A percentile compares a stretch with the other conserved stretches of the same genome.
phyloP scores from a whole-genome alignment of 2,113 vertebrate genomes.

The Ictidomys tridecemlineatus region DNA sequence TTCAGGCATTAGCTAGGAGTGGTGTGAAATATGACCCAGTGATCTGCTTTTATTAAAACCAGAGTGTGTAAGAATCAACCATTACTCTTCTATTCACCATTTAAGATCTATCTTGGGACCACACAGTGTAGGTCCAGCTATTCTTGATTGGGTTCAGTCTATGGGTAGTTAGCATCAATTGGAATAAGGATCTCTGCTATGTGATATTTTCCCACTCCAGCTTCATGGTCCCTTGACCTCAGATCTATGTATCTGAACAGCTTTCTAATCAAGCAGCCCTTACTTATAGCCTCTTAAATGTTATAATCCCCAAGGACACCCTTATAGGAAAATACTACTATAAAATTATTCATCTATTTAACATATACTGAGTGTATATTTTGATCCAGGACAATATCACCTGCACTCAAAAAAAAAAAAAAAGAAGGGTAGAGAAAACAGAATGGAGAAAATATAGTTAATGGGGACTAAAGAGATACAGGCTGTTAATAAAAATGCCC shows the following conservation, averaged over 20 bases:
- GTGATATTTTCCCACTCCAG: not conserved
- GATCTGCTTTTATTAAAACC: not conserved
- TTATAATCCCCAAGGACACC: not conserved
- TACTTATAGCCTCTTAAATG: not conserved
- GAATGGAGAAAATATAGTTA: conserved; percentile 53
- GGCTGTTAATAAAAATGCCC: conserved; percentile 49
- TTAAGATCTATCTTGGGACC: conserved; percentile 15
- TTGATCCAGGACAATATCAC: conserved; percentile 46
- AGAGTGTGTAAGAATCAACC: not conserved
- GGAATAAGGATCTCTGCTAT: not conserved
- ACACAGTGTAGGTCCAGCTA: not conserved
- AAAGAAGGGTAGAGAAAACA: conserved; percentile 14
- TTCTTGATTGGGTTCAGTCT: not conserved
- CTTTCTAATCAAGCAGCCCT: not conserved
- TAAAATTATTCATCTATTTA: conserved; percentile 35
- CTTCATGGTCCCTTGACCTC: not conserved
- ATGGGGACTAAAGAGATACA: conserved; percentile 61
- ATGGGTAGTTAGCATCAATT: not conserved
- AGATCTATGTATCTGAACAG: not conserved
- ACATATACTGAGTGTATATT: not conserved
- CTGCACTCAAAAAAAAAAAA: not conserved
- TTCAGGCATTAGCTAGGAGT: conserved; percentile 1
- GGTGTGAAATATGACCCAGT: conserved; percentile 6
- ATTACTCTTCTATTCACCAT: not conserved
- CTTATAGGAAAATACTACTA: not conserved